Base-by-base conservation (phyloP, 1,140 invertebrate genomes). In the Limonius californicus region DNA sequence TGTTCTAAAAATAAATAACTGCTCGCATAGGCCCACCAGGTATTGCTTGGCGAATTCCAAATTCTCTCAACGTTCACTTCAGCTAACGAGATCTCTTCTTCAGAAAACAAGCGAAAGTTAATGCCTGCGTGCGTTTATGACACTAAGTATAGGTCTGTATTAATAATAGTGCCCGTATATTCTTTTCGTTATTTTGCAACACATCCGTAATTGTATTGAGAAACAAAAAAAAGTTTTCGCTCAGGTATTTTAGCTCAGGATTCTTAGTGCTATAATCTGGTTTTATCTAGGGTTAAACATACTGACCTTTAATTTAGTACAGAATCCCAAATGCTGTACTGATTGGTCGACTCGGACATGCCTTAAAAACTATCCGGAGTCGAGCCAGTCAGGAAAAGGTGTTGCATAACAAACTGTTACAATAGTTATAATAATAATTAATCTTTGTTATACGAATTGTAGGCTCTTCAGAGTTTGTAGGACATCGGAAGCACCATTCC, bases 401-500 rank as follows among this genome's bases (percentile, higher is more conserved):
- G 23, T 27, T 27, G 23, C 23, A 27, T 27, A 27, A 27, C 3
- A 27, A 27, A 27, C 23, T 27, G 23, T 27, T 27, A 27, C 23
- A 27, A 27, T 27, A 27, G 23, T 27, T 27, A 27, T 27, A 27
- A 27, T 27, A 27, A 27, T 27, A 27, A n/a, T 27, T 27, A 27
- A 27, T 27, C 23, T n/a, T n/a, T n/a, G n/a, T n/a, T n/a, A n/a
- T n/a, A n/a, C n/a, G n/a, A n/a, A 45, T 45, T 45, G 42, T 45
- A 45, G 42, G 42, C 42, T 61, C 47, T 61, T 43, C 35, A 54
- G 19, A 61, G 54, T 55, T 42, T n/a, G n/a, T n/a, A n/a, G n/a
- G n/a, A n/a, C n/a, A n/a, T n/a, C n/a, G n/a, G n/a, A n/a, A n/a
- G 53, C 59, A 27, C 8, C 35, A 54, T 55, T 32, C n/a, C n/a